These are phyloP conservation scores for Scrobipalpa atriplicella DNA, from an alignment of 2,888 invertebrate genomes.

Conservation along the genomic window DNA sequence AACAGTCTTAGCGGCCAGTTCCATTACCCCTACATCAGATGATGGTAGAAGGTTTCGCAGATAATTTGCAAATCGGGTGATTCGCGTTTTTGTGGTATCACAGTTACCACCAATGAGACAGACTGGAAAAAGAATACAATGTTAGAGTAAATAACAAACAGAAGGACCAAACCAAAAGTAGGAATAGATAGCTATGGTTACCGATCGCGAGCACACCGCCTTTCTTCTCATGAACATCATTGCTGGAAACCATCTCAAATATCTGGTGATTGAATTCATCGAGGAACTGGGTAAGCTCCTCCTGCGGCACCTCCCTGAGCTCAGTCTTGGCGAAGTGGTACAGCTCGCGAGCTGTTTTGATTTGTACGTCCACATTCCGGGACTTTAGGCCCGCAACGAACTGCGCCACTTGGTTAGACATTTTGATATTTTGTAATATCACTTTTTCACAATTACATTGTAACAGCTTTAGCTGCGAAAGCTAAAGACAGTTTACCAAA, in stretches of 20 bases:
- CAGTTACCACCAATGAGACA: constrained; percentile 97
- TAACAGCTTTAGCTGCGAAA: not conserved
- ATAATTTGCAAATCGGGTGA: constrained; percentile 96
- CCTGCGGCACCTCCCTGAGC: constrained; percentile 93
- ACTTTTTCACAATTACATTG: constrained; percentile 18
- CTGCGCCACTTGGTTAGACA: constrained; percentile 86
- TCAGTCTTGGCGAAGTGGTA: constrained; percentile 96
- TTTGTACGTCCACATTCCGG: constrained; percentile 91
- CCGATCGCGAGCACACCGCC: constrained; percentile 97
- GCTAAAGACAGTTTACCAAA: not conserved
- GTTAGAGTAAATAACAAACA: not conserved
- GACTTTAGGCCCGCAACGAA: constrained; percentile 95
- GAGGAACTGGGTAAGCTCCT: constrained; percentile 94
- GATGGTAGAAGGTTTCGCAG: constrained; percentile 94
- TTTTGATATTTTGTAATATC: constrained; percentile 40
- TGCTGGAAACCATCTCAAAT: constrained; percentile 97
- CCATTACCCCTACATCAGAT: constrained; percentile 96
- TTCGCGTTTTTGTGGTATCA: constrained; percentile 94
- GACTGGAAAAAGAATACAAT: constrained; percentile 82
- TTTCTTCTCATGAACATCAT: constrained; percentile 96
- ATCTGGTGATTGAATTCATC: constrained; percentile 98
- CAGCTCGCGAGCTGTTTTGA: constrained; percentile 94
- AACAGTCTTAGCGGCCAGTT: constrained; percentile 97
- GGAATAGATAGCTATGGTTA: constrained; percentile 50
- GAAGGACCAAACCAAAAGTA: not conserved